Base-by-base conservation (phyloP, 2,888 invertebrate genomes). In the Protodeltote pygarga region DNA sequence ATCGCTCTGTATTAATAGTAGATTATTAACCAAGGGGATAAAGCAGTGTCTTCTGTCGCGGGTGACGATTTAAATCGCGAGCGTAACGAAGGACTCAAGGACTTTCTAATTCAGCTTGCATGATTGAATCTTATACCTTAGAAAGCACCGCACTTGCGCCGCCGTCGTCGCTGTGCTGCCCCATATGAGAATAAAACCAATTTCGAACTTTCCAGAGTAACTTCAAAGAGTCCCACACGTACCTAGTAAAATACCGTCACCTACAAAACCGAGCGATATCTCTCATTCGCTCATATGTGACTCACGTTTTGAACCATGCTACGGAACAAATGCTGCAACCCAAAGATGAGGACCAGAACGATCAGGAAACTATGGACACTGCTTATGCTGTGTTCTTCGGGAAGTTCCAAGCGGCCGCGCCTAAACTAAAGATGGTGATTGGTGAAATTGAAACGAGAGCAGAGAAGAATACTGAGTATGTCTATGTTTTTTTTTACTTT, bases 401-500 rank as follows among this genome's bases (percentile, higher is more conserved):
- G 0, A 97, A 98, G 87, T 99, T 99, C 81, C 97, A 98, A 81
- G 96, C 97, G 0, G 96, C 97, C n/a, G 95, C 98, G 0, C 95
- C 96, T 0, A 96, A 97, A 78, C 93, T 98, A 0, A 96, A 94
- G 71, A 93, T 95, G 47, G 93, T 99, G 5, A 95, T 98, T 27
- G 94, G 95, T 51, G 95, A 98, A 70, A 93, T 99, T 15, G 98
- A 99, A 83, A 91, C 93, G 1, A 93, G 98, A 39, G 93, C 95
- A 0, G 94, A 95, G 35, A 94, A 93, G 50, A 95, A 95, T 77
- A 90, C 94, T 23, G 97, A 97, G 94, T 98, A 90, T 92, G 94
- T 92, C 9, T 2, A 55, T 11, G 14, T 4, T 4, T 5, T 21
- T 21, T 4, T 23, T 10, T 1, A 11, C 0, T 13, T 32, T 8